Evolutionary conservation across 1,140 invertebrate genomes (phyloP).

Genomic region (Drosophila lini): DNA sequence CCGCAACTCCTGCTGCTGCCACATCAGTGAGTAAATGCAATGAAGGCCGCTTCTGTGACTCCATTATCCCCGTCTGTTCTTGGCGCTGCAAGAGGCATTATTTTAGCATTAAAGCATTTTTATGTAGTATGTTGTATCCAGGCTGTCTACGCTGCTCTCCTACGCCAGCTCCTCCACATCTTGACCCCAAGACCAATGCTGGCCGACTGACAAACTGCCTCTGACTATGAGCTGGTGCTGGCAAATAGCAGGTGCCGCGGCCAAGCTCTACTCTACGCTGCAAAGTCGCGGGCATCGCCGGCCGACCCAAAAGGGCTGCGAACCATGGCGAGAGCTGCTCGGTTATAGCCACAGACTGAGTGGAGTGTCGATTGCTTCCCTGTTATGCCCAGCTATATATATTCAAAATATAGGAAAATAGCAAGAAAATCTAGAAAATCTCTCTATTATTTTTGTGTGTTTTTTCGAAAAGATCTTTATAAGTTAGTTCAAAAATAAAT

Average conservation of each 20-base stretch:
- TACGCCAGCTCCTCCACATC: constrained; percentile 23
- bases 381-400: not conserved
- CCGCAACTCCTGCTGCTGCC: constrained; percentile 15
- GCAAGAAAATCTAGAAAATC: not conserved
- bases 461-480: too few species aligned
- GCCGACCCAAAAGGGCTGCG: constrained; percentile 31
- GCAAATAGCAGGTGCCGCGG: constrained; percentile 23
- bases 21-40: constrained; percentile 57
- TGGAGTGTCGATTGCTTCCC: not conserved
- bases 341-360: not conserved
- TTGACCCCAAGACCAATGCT: constrained; percentile 51
- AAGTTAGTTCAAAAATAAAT: not conserved
- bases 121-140: constrained; percentile 10
- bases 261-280: constrained; percentile 33
- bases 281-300: constrained; percentile 21
- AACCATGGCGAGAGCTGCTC: constrained; percentile 17
- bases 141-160: constrained; percentile 3
- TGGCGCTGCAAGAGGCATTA: constrained; percentile 64
- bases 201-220: constrained; percentile 16
- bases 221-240: constrained; percentile 14
- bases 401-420: not conserved
- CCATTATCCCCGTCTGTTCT: constrained; percentile 52
- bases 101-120: constrained; percentile 43
- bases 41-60: constrained; percentile 63
- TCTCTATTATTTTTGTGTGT: not conserved